phyloP scores from a whole-genome alignment of 2,797 vertebrate genomes.

The Spizella passerina region DNA sequence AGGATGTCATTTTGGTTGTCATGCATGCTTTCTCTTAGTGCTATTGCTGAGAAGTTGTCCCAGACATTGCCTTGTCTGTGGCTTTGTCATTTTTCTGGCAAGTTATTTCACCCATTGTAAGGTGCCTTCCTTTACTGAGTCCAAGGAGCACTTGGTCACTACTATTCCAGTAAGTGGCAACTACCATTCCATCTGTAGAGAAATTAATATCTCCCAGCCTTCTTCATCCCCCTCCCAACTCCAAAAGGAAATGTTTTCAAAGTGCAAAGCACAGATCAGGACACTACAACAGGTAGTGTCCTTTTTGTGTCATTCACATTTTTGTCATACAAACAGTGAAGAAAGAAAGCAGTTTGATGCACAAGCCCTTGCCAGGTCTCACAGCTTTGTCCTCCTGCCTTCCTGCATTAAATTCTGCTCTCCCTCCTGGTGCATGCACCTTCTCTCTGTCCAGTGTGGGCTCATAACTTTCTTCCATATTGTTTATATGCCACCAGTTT shows the following conservation, averaged over 20 bases:
- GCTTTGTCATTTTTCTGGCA: neutral
- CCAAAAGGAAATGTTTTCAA: neutral
- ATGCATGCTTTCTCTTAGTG: neutral
- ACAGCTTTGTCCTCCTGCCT: neutral
- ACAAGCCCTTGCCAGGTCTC: rapidly evolving
- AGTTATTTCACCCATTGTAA: neutral
- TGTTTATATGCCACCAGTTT: neutral
- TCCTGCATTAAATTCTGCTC: neutral
- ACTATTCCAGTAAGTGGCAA: neutral
- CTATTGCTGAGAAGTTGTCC: neutral
- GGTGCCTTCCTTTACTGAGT: neutral
- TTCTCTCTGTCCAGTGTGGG: neutral
- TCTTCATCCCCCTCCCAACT: neutral
- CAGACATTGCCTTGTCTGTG: neutral
- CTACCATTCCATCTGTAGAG: neutral
- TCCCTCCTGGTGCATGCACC: neutral
- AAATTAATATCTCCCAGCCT: neutral
- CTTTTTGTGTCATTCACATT: neutral
- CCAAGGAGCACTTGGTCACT: neutral
- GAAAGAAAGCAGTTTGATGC: neutral
- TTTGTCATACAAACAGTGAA: neutral
- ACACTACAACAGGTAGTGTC: neutral
- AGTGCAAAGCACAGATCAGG: neutral
- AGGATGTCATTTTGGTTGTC: neutral
- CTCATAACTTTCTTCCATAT: neutral